A percentile compares a stretch with the other conserved stretches of the same genome.
Conservation (phyloP, 2,797 vertebrate species). For the Xenops minutus region DNA sequence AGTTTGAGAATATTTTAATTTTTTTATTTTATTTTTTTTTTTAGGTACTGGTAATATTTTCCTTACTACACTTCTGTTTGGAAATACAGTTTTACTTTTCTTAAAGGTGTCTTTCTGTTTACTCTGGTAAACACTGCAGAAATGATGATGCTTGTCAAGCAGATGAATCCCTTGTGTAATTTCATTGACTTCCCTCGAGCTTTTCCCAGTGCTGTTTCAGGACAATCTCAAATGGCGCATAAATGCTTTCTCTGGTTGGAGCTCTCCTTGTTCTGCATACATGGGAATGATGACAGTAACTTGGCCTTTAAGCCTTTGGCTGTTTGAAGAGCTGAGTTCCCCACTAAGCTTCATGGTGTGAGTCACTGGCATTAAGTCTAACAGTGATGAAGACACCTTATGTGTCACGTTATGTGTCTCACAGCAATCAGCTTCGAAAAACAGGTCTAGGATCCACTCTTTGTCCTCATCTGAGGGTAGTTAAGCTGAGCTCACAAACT, state of each 20-base stretch:
- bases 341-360: neutral
- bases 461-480: neutral
- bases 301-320: neutral
- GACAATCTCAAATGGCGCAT: neutral
- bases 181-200: conserved; percentile 3
- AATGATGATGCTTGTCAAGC: neutral
- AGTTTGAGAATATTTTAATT: neutral
- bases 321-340: neutral
- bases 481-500: neutral
- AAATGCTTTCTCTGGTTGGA: neutral
- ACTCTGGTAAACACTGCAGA: neutral
- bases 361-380: neutral
- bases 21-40: neutral
- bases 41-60: neutral
- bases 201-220: conserved; percentile 18
- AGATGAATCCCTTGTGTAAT: conserved; percentile 3
- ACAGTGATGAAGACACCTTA: neutral
- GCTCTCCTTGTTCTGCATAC: neutral
- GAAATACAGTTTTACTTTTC: neutral
- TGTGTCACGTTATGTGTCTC: neutral
- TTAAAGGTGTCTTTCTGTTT: neutral
- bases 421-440: neutral
- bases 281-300: neutral
- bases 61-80: neutral
- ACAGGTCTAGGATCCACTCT: neutral